Percentiles rank a stretch among this genome's conserved stretches.
Conservation (phyloP, 1,140 invertebrate genomes). For the Heliconius hewitsoni region DNA sequence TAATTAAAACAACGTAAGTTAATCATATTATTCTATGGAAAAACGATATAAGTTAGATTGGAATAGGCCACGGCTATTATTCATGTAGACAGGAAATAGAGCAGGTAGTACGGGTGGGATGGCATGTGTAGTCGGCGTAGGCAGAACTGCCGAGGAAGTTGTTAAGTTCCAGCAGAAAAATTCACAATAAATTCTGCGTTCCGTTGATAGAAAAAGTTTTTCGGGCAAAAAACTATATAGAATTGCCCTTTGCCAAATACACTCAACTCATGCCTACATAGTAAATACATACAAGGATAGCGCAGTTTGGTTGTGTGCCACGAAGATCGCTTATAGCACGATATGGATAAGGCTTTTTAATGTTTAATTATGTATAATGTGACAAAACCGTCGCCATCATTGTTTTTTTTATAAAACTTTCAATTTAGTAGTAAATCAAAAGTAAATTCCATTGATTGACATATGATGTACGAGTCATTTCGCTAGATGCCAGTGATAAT, state of each 20-base stretch:
- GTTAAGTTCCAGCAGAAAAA: slow-evolving; percentile 2
- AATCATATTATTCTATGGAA: neutral
- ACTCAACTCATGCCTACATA: neutral
- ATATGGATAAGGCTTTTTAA: neutral
- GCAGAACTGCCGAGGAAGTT: slow-evolving; percentile 11
- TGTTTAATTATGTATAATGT: neutral
- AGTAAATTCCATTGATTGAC: too few species aligned
- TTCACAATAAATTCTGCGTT: slow-evolving; percentile 18
- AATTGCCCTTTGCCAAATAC: slow-evolving; percentile 8
- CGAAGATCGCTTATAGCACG: neutral
- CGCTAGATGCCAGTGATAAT: too few species aligned
- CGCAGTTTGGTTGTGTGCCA: neutral
- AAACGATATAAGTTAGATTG: slow-evolving; percentile 5
- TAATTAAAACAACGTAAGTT: too few species aligned
- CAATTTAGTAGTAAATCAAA: too few species aligned
- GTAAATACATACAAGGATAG: neutral
- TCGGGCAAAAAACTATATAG: slow-evolving; percentile 1
- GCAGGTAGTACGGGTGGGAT: neutral
- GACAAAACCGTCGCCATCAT: too few species aligned
- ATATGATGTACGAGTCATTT: too few species aligned
- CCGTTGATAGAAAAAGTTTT: slow-evolving; percentile 18
- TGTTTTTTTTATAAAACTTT: too few species aligned
- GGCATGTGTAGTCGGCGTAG: slow-evolving; percentile 1
- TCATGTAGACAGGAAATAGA: slow-evolving; percentile 6
- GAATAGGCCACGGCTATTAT: slow-evolving; percentile 1